Evolutionary conservation across 2,113 vertebrate species (phyloP), one percentile per base, ranked within the genome.

Genomic region (Actenoides hombroni): DNA sequence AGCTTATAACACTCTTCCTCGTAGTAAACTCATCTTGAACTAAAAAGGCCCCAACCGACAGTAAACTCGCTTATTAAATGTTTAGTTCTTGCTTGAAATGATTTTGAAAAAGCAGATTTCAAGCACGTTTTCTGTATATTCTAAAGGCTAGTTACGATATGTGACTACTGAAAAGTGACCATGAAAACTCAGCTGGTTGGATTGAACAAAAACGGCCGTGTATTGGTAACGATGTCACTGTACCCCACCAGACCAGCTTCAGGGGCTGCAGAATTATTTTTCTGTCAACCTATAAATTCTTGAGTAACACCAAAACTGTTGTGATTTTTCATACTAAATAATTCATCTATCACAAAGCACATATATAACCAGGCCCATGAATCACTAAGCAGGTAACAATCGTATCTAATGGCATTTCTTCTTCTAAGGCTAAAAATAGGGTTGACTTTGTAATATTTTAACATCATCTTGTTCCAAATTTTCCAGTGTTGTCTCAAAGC

Each of bases 271-370:
- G 98, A 99, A 99, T 99, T 98, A 98, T 99, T 99, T 98, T 99
- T 97, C 98, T 98, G 98, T 98, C 98, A 99, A 97, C 98, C 98
- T 97, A 98, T 99, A 99, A 97, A 99, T 99, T 98, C 98, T 95
- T 97, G 97, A 98, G 98, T 98, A 99, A 98, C 98, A 98, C 97
- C 96, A 97, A 98, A 98, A 98, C 98, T 97, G 98, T 98, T 98
- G 98, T 97, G 98, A 98, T 98, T 98, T 98, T 98, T 98, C 98
- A 98, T 98, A 91, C 96, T 99, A 98, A 99, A 99, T 98, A 98
- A 99, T 99, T 98, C 98, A 99, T 98, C 92, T 91, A 96, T 97
- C 97, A 96, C 96, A 88, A 98, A 98, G 97, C 97, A 96, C 51
- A 95, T 95, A 89, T 83, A 83, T 74, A 95, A 97, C 91, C 96